These are phyloP conservation scores for Tylochromis polylepis DNA, from an alignment of 2,113 vertebrate genomes.

Conservation along the genomic window DNA sequence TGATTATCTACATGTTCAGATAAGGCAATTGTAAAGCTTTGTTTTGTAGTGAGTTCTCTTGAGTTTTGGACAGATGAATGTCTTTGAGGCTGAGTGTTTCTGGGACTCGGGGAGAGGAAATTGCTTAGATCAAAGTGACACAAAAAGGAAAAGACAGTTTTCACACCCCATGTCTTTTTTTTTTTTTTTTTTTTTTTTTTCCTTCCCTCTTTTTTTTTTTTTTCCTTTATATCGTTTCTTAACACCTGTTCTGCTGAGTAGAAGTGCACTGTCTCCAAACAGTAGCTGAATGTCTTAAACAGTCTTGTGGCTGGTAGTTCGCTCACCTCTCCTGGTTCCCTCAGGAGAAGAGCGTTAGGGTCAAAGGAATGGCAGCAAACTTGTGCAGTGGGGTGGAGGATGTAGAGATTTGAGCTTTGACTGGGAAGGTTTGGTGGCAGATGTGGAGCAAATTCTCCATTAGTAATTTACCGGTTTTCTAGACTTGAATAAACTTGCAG, in stretches of 20 bases:
- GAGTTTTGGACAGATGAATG: background rate
- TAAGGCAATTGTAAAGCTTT: background rate
- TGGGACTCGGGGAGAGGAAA: background rate
- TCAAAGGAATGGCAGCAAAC: background rate
- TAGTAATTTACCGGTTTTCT: background rate
- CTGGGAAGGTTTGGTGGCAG: background rate
- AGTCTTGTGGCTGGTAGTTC: conserved; percentile 21
- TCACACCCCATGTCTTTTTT: background rate
- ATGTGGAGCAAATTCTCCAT: background rate
- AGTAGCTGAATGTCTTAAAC: conserved; percentile 15
- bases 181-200: background rate
- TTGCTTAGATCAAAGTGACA: conserved; percentile 13
- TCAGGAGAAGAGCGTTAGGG: background rate
- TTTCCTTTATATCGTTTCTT: background rate
- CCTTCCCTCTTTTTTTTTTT: background rate
- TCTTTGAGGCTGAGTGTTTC: background rate
- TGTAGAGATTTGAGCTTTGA: background rate
- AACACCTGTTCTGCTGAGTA: conserved; percentile 2
- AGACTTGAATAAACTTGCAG: background rate
- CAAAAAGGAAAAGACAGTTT: background rate
- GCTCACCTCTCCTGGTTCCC: background rate
- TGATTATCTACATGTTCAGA: background rate
- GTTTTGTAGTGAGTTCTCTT: background rate
- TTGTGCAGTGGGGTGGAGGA: background rate
- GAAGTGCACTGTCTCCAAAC: conserved; percentile 16